phyloP scores from a whole-genome alignment of 2,888 invertebrate genomes.

The Cepaea hortensis region DNA sequence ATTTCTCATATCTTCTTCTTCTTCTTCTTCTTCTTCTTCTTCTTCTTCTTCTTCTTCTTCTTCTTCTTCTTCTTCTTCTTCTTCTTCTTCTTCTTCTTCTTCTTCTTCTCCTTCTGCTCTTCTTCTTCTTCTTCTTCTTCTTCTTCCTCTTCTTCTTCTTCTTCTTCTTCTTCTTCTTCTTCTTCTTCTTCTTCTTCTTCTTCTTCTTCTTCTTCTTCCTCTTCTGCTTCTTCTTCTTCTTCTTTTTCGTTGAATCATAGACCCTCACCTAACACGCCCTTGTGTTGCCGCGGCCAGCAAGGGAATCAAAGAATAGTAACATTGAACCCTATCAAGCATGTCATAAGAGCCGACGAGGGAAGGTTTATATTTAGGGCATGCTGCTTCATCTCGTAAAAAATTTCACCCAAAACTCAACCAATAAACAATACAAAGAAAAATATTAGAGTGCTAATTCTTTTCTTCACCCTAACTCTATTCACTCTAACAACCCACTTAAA shows the following conservation, averaged over 20 bases:
- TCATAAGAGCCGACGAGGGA: no score
- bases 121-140: slow-evolving; percentile 29
- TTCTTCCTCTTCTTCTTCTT: slow-evolving; percentile 35
- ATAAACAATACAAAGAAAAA: no score
- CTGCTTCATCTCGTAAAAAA: no score
- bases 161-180: slow-evolving; percentile 35
- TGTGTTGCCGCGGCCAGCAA: no score
- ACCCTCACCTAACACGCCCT: no score
- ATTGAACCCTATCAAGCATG: no score
- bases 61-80: slow-evolving; percentile 32
- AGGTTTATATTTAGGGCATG: no score
- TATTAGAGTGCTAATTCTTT: no score
- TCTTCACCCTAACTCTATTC: no score
- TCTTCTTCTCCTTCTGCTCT: background rate
- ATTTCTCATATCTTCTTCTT: background rate
- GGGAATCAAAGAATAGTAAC: no score
- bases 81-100: background rate
- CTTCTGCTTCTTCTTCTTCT: background rate
- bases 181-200: slow-evolving; percentile 25
- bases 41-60: slow-evolving; percentile 8
- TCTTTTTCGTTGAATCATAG: background rate
- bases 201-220: background rate
- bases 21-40: background rate
- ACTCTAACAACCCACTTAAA: no score
- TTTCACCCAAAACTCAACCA: no score